A percentile compares a stretch with the other conserved stretches of the same genome.
phyloP scores from a whole-genome alignment of 92 coral and sea anemone species.

The Zoanthus sociatus region DNA sequence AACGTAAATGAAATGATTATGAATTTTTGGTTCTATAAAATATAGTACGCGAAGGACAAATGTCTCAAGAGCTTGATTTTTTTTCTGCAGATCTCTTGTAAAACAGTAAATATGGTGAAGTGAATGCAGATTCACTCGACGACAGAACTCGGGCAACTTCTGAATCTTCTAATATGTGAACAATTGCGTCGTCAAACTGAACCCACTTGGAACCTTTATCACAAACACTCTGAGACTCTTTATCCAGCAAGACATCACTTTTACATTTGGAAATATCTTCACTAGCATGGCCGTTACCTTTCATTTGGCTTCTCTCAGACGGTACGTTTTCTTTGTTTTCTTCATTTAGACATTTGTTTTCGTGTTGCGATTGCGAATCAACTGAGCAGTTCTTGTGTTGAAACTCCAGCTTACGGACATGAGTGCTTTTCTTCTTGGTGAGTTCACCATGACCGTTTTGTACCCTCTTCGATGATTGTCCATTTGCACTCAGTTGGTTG shows the following conservation, averaged over 20 bases:
- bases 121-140: slow-evolving; percentile 89
- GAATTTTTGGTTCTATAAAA: too few relatives aligned
- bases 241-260: not conserved
- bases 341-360: not conserved
- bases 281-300: not conserved
- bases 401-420: slow-evolving; percentile 75
- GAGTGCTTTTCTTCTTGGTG: slow-evolving; percentile 16
- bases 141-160: slow-evolving; percentile 82
- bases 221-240: not conserved
- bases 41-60: too few relatives aligned
- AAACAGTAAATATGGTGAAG: slow-evolving; percentile 93
- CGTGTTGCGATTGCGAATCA: not conserved
- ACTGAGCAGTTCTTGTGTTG: slow-evolving; percentile 37
- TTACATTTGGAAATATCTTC: not conserved
- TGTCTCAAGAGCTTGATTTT: not conserved
- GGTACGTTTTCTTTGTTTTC: slow-evolving; percentile 42
- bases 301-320: not conserved
- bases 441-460: slow-evolving; percentile 42
- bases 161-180: slow-evolving; percentile 67
- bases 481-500: not conserved
- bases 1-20: too few relatives aligned
- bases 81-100: slow-evolving; percentile 54
- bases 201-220: slow-evolving; percentile 65
- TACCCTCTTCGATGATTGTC: slow-evolving; percentile 29
- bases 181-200: slow-evolving; percentile 96